These are phyloP conservation scores for Sapajus apella DNA, from an alignment of 2,113 vertebrate species.

Conservation along the genomic window DNA sequence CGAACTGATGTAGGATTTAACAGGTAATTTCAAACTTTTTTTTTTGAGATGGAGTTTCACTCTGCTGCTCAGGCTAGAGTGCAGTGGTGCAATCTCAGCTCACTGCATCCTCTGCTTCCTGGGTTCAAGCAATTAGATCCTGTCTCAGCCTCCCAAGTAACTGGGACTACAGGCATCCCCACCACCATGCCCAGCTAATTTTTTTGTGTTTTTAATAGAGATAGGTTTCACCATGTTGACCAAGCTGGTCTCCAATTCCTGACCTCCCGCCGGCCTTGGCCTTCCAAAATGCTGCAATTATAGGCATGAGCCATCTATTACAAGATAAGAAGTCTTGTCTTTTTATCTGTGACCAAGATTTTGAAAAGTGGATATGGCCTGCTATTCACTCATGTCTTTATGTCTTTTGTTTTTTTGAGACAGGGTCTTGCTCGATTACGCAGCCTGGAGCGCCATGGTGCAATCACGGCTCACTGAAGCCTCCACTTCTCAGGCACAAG, in stretches of 20 bases:
- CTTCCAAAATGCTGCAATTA: background rate
- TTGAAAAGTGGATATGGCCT: too few relatives aligned
- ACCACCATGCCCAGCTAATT: background rate
- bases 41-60: too few relatives aligned
- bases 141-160: too few relatives aligned
- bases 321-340: too few relatives aligned
- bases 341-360: background rate
- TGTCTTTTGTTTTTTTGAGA: too few relatives aligned
- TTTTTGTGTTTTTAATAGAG: background rate
- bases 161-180: too few relatives aligned
- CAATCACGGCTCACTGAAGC: background rate
- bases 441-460: background rate
- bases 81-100: background rate
- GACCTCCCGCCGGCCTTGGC: background rate
- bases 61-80: background rate
- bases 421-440: background rate
- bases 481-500: background rate
- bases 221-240: background rate
- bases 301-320: background rate
- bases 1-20: background rate
- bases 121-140: too few relatives aligned
- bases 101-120: too few relatives aligned
- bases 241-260: background rate
- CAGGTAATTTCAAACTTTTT: background rate
- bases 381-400: too few relatives aligned